A percentile compares a stretch with the other conserved stretches of the same genome.
Evolutionary conservation across 2,113 vertebrate genomes (phyloP).

Genomic region (Phalacrocorax brasilianus): DNA sequence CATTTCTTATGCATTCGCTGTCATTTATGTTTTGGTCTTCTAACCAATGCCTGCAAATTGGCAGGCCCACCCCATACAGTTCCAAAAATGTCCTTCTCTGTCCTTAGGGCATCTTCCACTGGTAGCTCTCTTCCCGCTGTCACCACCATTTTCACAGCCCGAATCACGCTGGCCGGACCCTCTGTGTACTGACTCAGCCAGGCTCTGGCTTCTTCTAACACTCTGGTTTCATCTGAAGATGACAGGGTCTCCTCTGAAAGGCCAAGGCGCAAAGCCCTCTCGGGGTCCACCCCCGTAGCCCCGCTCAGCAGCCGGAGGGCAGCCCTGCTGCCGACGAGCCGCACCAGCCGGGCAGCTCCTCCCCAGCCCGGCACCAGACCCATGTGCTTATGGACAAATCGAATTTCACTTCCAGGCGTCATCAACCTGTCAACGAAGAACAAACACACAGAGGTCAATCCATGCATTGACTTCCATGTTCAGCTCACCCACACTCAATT

Average conservation of each 20-base stretch:
- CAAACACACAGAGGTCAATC: neutral
- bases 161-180: slow-evolving; percentile 81
- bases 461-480: neutral
- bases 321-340: slow-evolving; percentile 77
- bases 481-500: neutral
- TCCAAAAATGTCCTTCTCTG: slow-evolving; percentile 86
- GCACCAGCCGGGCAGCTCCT: slow-evolving; percentile 82
- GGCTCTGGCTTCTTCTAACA: slow-evolving; percentile 68
- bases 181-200: slow-evolving; percentile 81
- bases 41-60: slow-evolving; percentile 84
- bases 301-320: slow-evolving; percentile 84
- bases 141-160: slow-evolving; percentile 84
- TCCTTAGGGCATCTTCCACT: slow-evolving; percentile 82
- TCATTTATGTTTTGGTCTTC: slow-evolving; percentile 83
- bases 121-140: slow-evolving; percentile 83
- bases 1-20: neutral
- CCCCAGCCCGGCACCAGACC: slow-evolving; percentile 96
- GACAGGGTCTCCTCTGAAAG: slow-evolving; percentile 79
- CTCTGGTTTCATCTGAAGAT: neutral
- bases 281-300: slow-evolving; percentile 72
- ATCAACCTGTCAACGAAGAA: slow-evolving; percentile 80
- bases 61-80: slow-evolving; percentile 90
- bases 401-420: slow-evolving; percentile 85
- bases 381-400: slow-evolving; percentile 95
- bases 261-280: slow-evolving; percentile 77